These are phyloP conservation scores for Phodopus roborovskii DNA, from an alignment of 2,113 vertebrate species.

Conservation along the genomic window DNA sequence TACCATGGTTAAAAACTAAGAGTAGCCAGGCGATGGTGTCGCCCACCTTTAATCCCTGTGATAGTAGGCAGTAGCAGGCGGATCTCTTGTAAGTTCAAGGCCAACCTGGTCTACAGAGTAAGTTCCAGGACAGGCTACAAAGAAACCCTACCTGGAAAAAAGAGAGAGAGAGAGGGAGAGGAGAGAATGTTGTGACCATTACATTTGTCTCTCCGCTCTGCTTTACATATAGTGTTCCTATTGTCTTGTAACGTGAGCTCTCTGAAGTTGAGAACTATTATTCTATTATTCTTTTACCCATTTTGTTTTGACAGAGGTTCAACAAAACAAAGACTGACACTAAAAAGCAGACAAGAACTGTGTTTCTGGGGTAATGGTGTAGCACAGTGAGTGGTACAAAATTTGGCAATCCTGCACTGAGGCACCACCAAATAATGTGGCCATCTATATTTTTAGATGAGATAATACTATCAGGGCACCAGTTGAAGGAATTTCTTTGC, in stretches of 20 bases:
- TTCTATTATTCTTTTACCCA: not conserved
- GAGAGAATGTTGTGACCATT: not conserved
- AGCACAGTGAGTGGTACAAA: not conserved
- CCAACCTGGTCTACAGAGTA: too few species aligned
- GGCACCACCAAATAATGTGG: not conserved
- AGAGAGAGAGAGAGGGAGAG: too few species aligned
- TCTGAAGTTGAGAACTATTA: not conserved
- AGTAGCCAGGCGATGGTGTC: not conserved
- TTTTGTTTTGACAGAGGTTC: not conserved
- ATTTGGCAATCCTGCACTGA: not conserved
- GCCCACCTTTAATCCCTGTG: too few species aligned
- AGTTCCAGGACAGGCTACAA: too few species aligned
- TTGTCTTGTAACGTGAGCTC: not conserved
- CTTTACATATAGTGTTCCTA: not conserved
- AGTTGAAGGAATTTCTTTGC: constrained; percentile 17
- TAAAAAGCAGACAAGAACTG: constrained; percentile 2
- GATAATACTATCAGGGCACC: not conserved
- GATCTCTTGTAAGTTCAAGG: too few species aligned
- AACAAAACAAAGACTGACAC: not conserved
- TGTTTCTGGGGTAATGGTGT: not conserved
- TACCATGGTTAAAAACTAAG: not conserved
- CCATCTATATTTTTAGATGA: not conserved
- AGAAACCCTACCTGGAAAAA: too few species aligned
- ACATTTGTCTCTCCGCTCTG: not conserved
- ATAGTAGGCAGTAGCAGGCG: too few species aligned